Evolutionary conservation across 2,797 vertebrate species (phyloP).

Genomic region (Atherinosoma microstoma): DNA sequence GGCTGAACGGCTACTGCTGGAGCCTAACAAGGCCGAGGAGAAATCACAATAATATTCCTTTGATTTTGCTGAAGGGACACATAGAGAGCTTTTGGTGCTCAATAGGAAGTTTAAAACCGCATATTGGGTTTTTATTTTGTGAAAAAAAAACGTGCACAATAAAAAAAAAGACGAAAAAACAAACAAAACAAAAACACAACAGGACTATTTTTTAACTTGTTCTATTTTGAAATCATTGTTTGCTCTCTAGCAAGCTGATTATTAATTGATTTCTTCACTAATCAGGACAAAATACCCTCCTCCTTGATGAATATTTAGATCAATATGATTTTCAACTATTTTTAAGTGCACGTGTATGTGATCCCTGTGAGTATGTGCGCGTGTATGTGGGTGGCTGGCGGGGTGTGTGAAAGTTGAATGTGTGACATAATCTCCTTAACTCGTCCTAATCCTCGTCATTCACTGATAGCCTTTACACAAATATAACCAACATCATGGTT

Average conservation of each 20-base stretch:
- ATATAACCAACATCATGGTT: conserved; percentile 89
- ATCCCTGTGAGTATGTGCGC: conserved; percentile 37
- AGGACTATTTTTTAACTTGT: neutral
- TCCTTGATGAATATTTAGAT: conserved; percentile 8
- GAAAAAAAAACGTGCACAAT: too few species aligned
- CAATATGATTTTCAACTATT: conserved; percentile 43
- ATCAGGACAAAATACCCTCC: too few species aligned
- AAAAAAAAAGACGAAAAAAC: neutral
- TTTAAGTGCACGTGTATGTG: conserved; percentile 12
- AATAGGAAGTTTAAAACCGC: conserved; percentile 20
- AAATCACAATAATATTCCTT: conserved; percentile 66
- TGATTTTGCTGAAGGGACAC: conserved; percentile 58
- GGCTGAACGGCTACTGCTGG: conserved; percentile 55
- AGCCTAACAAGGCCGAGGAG: conserved; percentile 66
- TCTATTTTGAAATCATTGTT: neutral
- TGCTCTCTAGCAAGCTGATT: neutral
- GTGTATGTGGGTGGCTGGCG: conserved; percentile 71
- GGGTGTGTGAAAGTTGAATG: conserved; percentile 80
- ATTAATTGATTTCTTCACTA: too few species aligned
- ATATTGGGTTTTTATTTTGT: conserved; percentile 8
- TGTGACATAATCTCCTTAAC: conserved; percentile 89
- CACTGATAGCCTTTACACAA: conserved; percentile 89
- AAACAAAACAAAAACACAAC: neutral
- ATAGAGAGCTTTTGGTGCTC: conserved; percentile 12
- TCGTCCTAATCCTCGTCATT: conserved; percentile 89